Evolutionary conservation across 2,113 vertebrate genomes (phyloP).

Genomic region (Capreolus pygargus): DNA sequence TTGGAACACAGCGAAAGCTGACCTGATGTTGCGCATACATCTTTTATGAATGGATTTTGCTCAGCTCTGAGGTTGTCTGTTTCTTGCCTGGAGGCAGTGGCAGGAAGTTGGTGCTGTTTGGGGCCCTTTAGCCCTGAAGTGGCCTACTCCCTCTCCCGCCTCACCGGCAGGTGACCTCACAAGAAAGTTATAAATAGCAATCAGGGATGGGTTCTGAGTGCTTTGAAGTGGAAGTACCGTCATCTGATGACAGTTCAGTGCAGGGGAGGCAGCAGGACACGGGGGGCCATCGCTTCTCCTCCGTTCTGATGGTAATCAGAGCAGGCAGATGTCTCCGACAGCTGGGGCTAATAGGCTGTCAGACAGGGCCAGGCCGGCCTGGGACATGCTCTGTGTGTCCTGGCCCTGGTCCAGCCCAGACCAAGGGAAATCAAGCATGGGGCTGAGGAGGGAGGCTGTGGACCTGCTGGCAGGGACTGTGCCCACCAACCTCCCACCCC

Average conservation of each 20-base stretch:
- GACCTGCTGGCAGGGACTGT: not conserved
- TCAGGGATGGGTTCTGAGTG: not conserved
- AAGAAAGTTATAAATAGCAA: conserved; percentile 50
- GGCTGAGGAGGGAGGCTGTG: not conserved
- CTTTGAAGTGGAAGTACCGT: conserved; percentile 6
- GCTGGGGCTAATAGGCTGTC: conserved; percentile 82
- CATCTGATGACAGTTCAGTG: conserved; percentile 12
- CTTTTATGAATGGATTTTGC: conserved; percentile 60
- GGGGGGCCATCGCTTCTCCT: conserved; percentile 14
- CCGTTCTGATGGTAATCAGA: conserved; percentile 84
- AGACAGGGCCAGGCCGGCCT: conserved; percentile 43
- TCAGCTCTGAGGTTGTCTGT: not conserved
- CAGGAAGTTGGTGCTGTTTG: conserved; percentile 13
- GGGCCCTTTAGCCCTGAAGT: conserved; percentile 5
- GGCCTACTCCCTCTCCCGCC: not conserved
- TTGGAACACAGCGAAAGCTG: conserved; percentile 23
- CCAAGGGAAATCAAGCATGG: not conserved
- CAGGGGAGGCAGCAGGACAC: not conserved
- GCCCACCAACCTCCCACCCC: not conserved
- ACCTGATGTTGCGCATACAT: conserved; percentile 37
- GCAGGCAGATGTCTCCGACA: conserved; percentile 86
- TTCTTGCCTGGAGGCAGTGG: not conserved
- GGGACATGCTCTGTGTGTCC: conserved; percentile 41
- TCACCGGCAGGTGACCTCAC: conserved; percentile 53
- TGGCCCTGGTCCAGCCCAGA: not conserved